Percentiles rank a stretch among this genome's conserved stretches.
Evolutionary conservation across 2,888 invertebrate genomes (phyloP).

Genomic region (Busseola fusca): DNA sequence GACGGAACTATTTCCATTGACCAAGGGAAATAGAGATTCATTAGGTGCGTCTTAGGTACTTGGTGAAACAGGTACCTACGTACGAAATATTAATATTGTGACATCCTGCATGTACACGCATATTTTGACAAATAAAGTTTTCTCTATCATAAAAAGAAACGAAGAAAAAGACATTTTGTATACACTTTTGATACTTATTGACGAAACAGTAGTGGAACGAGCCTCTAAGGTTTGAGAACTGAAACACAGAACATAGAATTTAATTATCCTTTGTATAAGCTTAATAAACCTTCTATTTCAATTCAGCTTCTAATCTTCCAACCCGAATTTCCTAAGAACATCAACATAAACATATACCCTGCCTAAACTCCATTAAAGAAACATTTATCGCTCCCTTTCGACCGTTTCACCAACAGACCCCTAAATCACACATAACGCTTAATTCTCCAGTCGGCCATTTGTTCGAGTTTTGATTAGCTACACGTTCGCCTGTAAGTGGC

Average conservation of each 20-base stretch:
- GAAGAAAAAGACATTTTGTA: too few species aligned
- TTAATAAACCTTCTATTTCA: slow-evolving; percentile 28
- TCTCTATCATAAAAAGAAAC: too few species aligned
- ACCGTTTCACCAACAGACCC: slow-evolving; percentile 50
- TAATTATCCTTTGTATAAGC: background rate
- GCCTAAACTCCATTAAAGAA: slow-evolving; percentile 60
- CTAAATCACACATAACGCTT: slow-evolving; percentile 60
- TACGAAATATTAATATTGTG: too few species aligned
- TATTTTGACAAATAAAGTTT: too few species aligned
- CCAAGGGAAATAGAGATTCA: too few species aligned
- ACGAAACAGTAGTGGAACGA: background rate
- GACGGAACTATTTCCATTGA: too few species aligned
- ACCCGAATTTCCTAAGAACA: slow-evolving; percentile 34
- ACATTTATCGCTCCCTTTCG: slow-evolving; percentile 58
- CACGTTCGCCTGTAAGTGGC: slow-evolving; percentile 65
- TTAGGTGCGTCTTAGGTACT: too few species aligned
- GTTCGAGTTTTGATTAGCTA: slow-evolving; percentile 65
- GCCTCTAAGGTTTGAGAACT: background rate
- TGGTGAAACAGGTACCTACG: too few species aligned
- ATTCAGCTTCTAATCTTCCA: slow-evolving; percentile 30
- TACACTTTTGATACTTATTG: background rate
- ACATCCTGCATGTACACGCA: too few species aligned
- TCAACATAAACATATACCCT: slow-evolving; percentile 51
- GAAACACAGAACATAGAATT: background rate
- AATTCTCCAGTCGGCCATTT: slow-evolving; percentile 60